phyloP scores from a whole-genome alignment of 2,888 invertebrate genomes.

The Patella pellucida region DNA sequence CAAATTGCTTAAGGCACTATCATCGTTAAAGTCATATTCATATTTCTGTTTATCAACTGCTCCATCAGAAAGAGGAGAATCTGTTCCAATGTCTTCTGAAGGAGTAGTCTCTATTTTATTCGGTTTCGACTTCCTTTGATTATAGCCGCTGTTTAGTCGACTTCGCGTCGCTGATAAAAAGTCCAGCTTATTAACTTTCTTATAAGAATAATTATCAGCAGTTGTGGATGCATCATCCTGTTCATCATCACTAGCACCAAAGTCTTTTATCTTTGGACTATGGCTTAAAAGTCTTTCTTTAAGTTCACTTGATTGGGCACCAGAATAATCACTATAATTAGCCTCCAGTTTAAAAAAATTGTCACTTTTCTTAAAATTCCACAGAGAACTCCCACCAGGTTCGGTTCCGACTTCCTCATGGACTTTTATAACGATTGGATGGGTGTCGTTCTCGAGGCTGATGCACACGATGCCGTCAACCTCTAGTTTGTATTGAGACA shows the following conservation, averaged over 20 bases:
- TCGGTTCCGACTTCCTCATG: constrained; percentile 47
- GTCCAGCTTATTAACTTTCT: not conserved
- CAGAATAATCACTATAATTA: not conserved
- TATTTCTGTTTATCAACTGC: not conserved
- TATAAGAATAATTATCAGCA: not conserved
- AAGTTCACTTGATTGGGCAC: not conserved
- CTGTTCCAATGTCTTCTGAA: not conserved
- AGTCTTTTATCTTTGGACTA: not conserved
- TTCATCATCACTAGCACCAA: not conserved
- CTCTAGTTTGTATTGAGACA: constrained; percentile 41
- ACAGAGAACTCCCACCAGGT: not conserved
- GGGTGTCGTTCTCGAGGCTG: constrained; percentile 40
- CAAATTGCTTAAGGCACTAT: not conserved
- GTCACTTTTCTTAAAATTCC: constrained; percentile 1
- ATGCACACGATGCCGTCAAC: constrained; percentile 58
- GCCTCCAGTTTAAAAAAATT: not conserved
- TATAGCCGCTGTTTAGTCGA: not conserved
- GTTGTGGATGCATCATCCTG: not conserved
- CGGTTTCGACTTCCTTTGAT: not conserved
- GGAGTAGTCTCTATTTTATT: not conserved
- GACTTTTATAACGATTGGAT: constrained; percentile 54
- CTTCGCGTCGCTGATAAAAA: not conserved
- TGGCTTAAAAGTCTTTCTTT: not conserved
- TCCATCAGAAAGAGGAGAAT: not conserved
- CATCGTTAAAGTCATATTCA: not conserved